phyloP scores from a whole-genome alignment of 92 coral and sea anemone genomes.

The Anthopleura xanthogrammica region DNA sequence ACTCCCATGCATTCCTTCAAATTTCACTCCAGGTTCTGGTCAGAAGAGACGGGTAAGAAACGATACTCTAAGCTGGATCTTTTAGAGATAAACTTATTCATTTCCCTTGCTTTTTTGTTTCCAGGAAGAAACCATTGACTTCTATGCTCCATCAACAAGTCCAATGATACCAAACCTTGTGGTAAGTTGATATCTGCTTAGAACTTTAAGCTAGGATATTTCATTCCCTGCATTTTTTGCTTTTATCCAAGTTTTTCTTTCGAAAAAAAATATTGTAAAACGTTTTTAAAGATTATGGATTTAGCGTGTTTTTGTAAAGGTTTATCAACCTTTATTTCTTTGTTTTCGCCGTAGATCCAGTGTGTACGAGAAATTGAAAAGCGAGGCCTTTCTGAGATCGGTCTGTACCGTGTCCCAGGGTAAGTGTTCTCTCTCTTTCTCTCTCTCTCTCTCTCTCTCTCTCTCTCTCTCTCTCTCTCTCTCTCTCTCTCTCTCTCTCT shows the following conservation, averaged over 20 bases:
- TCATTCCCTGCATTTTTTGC: background rate
- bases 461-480: background rate
- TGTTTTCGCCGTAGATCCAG: constrained; percentile 52
- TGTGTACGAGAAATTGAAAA: constrained; percentile 88
- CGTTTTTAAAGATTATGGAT: too few relatives aligned
- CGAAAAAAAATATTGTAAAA: too few relatives aligned
- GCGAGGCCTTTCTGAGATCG: constrained; percentile 92
- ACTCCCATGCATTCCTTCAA: constrained; percentile 84
- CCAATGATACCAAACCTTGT: constrained; percentile 94
- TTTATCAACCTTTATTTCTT: constrained; percentile 14
- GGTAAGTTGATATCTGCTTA: constrained; percentile 46
- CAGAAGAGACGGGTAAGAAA: constrained; percentile 62
- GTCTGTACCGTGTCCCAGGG: constrained; percentile 98
- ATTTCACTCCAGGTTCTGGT: constrained; percentile 89
- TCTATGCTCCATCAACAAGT: constrained; percentile 83
- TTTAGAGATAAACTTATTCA: background rate
- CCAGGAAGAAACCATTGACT: constrained; percentile 90
- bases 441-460: too few relatives aligned
- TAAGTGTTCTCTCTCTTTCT: constrained; percentile 7
- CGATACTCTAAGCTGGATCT: background rate
- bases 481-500: background rate
- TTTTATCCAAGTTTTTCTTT: background rate
- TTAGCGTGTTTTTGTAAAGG: too few relatives aligned
- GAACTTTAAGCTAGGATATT: background rate
- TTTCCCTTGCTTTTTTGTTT: background rate